phyloP scores from a whole-genome alignment of 2,888 invertebrate species.

The Siphonodentalium dalli region DNA sequence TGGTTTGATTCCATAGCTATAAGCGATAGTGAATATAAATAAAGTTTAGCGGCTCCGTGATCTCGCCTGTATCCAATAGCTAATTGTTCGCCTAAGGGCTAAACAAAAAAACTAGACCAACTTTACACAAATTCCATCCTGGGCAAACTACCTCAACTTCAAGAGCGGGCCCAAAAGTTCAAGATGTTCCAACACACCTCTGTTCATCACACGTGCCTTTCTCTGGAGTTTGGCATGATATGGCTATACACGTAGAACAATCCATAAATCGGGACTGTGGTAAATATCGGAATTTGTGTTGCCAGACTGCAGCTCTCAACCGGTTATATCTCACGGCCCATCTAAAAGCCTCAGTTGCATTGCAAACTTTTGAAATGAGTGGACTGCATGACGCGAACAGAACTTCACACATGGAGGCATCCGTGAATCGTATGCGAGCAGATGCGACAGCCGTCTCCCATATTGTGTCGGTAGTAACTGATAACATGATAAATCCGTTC shows the following conservation, averaged over 20 bases:
- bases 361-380: conserved; percentile 1
- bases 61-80: too few species aligned
- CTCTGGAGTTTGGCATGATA: conserved; percentile 16
- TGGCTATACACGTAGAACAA: conserved; percentile 20
- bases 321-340: conserved; percentile 17
- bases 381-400: not conserved
- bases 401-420: conserved; percentile 3
- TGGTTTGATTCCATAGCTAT: too few species aligned
- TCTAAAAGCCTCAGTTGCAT: conserved; percentile 11
- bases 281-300: conserved; percentile 10
- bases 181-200: too few species aligned
- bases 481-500: conserved; percentile 13
- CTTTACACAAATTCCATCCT: too few species aligned
- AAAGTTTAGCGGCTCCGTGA: too few species aligned
- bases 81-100: too few species aligned
- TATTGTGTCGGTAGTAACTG: conserved; percentile 3
- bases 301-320: conserved; percentile 9
- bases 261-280: conserved; percentile 16
- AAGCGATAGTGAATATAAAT: too few species aligned
- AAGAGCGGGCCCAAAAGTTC: too few species aligned
- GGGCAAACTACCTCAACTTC: too few species aligned
- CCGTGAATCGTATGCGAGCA: not conserved
- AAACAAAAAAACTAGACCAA: too few species aligned
- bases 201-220: too few species aligned
- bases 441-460: conserved; percentile 5